A percentile compares a stretch with the other conserved stretches of the same genome.
Conservation (phyloP, 2,888 invertebrate species). For the Petrophora chlorosata region DNA sequence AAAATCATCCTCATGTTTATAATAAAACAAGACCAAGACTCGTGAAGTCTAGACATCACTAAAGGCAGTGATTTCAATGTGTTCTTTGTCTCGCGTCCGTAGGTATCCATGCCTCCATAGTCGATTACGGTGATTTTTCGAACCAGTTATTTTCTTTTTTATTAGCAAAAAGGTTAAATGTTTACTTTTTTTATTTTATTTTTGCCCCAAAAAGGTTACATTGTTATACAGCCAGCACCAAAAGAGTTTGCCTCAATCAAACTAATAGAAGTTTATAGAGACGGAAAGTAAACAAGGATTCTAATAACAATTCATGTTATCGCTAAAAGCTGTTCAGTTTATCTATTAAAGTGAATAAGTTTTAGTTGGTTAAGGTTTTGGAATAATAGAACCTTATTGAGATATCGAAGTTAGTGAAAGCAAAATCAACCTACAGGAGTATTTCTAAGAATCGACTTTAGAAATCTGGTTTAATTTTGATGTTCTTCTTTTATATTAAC, state of each 20-base stretch:
- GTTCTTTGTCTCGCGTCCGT: slow-evolving; percentile 16
- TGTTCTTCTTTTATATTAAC: too few species aligned
- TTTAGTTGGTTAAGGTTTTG: slow-evolving; percentile 25
- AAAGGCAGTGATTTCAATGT: slow-evolving; percentile 10
- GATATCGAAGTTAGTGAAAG: slow-evolving; percentile 7
- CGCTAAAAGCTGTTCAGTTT: slow-evolving; percentile 35
- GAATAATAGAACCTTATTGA: slow-evolving; percentile 26
- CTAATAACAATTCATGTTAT: slow-evolving; percentile 30
- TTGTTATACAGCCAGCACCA: slow-evolving; percentile 23
- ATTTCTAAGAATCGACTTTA: too few species aligned
- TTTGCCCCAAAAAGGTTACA: slow-evolving; percentile 16
- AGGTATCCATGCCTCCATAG: slow-evolving; percentile 5
- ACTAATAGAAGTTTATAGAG: slow-evolving; percentile 11
- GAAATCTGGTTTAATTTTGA: too few species aligned
- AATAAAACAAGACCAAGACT: background rate
- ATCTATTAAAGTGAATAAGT: slow-evolving; percentile 35
- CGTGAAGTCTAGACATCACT: slow-evolving; percentile 6
- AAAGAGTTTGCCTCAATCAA: slow-evolving; percentile 12
- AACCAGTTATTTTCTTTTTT: slow-evolving; percentile 9
- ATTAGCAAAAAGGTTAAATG: background rate
- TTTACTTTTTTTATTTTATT: slow-evolving; percentile 1
- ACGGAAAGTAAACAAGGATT: slow-evolving; percentile 21
- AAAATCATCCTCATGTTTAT: too few species aligned
- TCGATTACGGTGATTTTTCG: slow-evolving; percentile 23
- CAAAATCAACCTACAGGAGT: background rate